Evolutionary conservation across 2,113 vertebrate species (phyloP).

Genomic region (Chaenocephalus aceratus): DNA sequence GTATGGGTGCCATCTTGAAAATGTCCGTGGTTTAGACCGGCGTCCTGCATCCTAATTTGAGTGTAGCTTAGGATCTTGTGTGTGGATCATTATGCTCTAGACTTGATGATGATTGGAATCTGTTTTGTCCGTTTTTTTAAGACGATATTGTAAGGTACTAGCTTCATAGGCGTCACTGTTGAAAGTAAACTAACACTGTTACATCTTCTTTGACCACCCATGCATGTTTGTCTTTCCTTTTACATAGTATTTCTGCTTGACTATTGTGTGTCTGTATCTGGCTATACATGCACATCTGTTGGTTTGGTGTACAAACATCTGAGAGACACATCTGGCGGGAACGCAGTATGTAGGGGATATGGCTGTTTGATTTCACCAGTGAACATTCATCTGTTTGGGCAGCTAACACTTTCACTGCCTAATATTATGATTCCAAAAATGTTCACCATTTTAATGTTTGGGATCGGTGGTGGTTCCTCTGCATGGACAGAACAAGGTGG

Average conservation of each 20-base stretch:
- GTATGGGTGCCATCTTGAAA: slow-evolving; percentile 19
- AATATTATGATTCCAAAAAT: background rate
- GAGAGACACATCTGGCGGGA: background rate
- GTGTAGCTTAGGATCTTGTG: background rate
- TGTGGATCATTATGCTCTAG: background rate
- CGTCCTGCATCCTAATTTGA: slow-evolving; percentile 11
- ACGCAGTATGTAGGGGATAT: background rate
- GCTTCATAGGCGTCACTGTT: slow-evolving; percentile 15
- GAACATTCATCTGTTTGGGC: background rate
- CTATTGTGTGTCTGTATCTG: slow-evolving; percentile 1
- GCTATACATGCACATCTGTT: slow-evolving; percentile 44
- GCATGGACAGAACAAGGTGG: background rate
- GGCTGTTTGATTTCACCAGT: slow-evolving; percentile 18
- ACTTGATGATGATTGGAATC: background rate
- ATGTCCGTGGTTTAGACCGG: slow-evolving; percentile 5
- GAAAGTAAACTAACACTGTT: slow-evolving; percentile 61
- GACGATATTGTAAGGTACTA: background rate
- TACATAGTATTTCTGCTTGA: background rate
- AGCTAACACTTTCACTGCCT: background rate
- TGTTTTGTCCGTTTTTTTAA: background rate
- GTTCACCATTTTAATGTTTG: background rate
- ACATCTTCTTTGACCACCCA: slow-evolving; percentile 23
- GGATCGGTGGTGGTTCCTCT: background rate
- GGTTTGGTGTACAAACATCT: background rate
- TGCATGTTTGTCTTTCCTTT: slow-evolving; percentile 52